A percentile compares a stretch with the other conserved stretches of the same genome.
phyloP scores from a whole-genome alignment of 2,888 invertebrate genomes.

The Gandaritis pyraliata region DNA sequence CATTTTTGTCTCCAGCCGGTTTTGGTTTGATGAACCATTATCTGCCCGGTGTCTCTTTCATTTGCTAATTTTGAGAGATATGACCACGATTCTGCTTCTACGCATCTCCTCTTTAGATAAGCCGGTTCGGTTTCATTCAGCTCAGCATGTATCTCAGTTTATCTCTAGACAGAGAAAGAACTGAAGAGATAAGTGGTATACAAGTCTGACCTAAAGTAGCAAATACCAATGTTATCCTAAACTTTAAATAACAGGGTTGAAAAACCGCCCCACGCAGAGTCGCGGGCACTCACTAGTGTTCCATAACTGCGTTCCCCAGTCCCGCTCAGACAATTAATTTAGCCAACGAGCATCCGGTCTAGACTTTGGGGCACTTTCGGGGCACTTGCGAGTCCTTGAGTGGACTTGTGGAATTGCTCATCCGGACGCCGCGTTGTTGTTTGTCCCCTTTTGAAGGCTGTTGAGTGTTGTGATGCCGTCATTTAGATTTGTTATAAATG shows the following conservation, averaged over 20 bases:
- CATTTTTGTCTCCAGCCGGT: background rate
- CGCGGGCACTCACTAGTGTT: conserved; percentile 3
- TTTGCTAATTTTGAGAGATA: too few species aligned
- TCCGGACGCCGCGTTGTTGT: conserved; percentile 17
- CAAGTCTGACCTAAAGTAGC: too few species aligned
- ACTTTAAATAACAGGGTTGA: background rate
- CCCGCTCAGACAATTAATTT: conserved; percentile 58
- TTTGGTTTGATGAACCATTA: too few species aligned
- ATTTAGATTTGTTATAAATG: conserved; percentile 19
- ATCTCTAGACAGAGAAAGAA: too few species aligned
- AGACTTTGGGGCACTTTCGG: conserved; percentile 56
- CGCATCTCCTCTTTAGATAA: too few species aligned
- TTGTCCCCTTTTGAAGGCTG: conserved; percentile 10
- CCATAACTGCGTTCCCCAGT: conserved; percentile 28
- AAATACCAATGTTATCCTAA: too few species aligned
- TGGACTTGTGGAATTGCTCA: conserved; percentile 39
- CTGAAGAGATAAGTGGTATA: too few species aligned
- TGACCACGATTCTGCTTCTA: too few species aligned
- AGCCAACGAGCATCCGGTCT: conserved; percentile 62
- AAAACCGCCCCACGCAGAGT: background rate
- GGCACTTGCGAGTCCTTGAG: conserved; percentile 23
- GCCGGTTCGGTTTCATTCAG: too few species aligned
- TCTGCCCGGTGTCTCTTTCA: too few species aligned
- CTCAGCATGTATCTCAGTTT: too few species aligned
- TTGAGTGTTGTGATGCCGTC: conserved; percentile 8